These are phyloP conservation scores for Strigamia crassipes DNA, from an alignment of 2,888 invertebrate genomes.

Conservation along the genomic window DNA sequence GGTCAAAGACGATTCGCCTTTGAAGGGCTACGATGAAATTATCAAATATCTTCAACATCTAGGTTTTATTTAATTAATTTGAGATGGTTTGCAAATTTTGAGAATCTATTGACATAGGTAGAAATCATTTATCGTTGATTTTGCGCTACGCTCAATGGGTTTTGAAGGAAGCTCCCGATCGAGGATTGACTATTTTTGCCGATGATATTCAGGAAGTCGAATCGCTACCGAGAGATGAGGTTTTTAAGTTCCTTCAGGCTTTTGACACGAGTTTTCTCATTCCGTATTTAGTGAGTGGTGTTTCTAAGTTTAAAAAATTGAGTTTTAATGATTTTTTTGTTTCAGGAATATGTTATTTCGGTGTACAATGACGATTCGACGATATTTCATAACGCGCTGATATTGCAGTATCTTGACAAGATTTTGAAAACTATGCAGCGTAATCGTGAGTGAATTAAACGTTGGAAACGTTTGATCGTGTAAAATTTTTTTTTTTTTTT, in stretches of 20 bases:
- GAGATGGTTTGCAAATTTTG: background rate
- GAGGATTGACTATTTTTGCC: conserved; percentile 87
- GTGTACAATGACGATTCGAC: conserved; percentile 83
- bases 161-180: conserved; percentile 79
- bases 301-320: background rate
- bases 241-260: conserved; percentile 84
- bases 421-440: conserved; percentile 54
- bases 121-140: conserved; percentile 81
- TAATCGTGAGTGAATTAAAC: background rate
- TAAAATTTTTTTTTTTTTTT: background rate
- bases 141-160: conserved; percentile 95
- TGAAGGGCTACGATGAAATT: conserved; percentile 80
- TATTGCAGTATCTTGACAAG: conserved; percentile 85
- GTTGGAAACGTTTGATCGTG: too few relatives aligned
- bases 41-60: conserved; percentile 89
- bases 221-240: conserved; percentile 81
- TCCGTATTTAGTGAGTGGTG: conserved; percentile 72
- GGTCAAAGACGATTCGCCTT: conserved; percentile 56
- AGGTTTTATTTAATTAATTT: conserved; percentile 62
- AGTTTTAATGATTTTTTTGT: conserved; percentile 43
- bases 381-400: conserved; percentile 87
- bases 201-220: conserved; percentile 85
- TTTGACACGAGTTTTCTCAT: conserved; percentile 81
- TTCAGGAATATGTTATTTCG: conserved; percentile 83
- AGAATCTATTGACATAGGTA: conserved; percentile 62